Evolutionary conservation across 2,113 vertebrate species (phyloP), one percentile per base, ranked within the genome.

Genomic region (Capreolus pygargus): DNA sequence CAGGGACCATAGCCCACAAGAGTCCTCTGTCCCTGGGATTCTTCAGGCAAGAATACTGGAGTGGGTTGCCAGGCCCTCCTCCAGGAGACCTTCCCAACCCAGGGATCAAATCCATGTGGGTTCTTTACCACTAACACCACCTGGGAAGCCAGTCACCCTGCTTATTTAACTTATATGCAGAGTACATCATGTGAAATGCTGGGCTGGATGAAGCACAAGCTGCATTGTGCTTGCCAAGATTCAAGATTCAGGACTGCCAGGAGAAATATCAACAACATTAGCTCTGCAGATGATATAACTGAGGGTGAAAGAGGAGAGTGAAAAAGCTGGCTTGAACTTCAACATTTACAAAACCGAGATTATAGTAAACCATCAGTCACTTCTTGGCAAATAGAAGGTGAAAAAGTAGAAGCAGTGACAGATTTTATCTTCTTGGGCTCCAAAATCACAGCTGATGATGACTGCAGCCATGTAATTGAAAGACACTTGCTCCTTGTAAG

Each of bases 41-140:
- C 67, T 74, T 39, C 36, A 25, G 67, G 67, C 67, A 39, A 74
- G 67, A 39, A 39, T 74, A 39, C 36, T 74, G 67, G 67, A 74
- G 5, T 74, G 67, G 21, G 36, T 25, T 39, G 19, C 67, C 21
- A 23, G 11, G n/a, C 36, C 36, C 36, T 74, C 67, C 67, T 74
- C 67, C 67, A 74, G 67, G n/a, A n/a, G 10, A 39, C 25, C 67
- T 74, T 39, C 36, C 9, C 19, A 70, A 70, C 64, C 17, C 64
- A 70, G n/a, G 1, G 1, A 21, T 70, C 64, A 70, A 36, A 11
- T n/a, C 2, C 0, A 64, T 0, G 0, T 70, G n/a, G 64, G n/a
- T 70, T 21, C n/a, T 36, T 70, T 70, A 36, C n/a, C 33, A 70
- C 17, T 70, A 36, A n/a, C 64, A 70, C 9, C n/a, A 36, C 64